Conservation (phyloP, 92 coral and sea anemone species). For the Epizoanthus illoricatus region DNA sequence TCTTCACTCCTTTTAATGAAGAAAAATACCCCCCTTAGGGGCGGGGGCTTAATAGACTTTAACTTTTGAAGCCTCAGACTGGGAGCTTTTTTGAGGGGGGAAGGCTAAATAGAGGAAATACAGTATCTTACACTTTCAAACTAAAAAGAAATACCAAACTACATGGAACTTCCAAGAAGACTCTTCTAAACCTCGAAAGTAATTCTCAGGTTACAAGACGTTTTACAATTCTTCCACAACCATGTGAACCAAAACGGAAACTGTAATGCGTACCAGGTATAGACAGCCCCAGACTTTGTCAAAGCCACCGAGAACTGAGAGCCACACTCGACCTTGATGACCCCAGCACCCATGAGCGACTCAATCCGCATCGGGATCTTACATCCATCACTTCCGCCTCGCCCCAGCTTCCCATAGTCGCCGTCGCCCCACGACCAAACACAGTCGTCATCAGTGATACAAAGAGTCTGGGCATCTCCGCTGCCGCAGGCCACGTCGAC, state of each 20-base stretch:
- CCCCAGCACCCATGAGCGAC: constrained; percentile 79
- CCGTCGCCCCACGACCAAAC: constrained; percentile 99
- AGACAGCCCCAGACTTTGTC: constrained; percentile 93
- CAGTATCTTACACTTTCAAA: no score
- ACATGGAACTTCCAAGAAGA: no score
- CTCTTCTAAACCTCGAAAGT: no score
- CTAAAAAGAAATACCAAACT: no score
- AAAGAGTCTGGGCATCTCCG: constrained; percentile 99
- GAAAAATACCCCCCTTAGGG: no score
- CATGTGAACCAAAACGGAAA: background rate
- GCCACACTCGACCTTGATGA: constrained; percentile 91
- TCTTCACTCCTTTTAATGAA: no score
- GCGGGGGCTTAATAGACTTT: no score
- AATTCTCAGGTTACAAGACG: background rate
- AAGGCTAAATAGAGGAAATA: no score
- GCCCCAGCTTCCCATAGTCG: constrained; percentile 97
- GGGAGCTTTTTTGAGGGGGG: no score
- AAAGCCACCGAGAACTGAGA: constrained; percentile 98
- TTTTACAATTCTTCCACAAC: background rate
- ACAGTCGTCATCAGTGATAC: constrained; percentile 93
- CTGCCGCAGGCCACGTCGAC: constrained; percentile 97
- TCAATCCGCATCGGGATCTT: constrained; percentile 94
- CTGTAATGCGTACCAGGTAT: constrained; percentile 78
- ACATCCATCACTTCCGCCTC: constrained; percentile 99
- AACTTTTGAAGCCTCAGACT: no score